Evolutionary conservation across 1,140 invertebrate species (phyloP), one percentile per base, ranked within the genome.

Genomic region (Tribolium castaneum): DNA sequence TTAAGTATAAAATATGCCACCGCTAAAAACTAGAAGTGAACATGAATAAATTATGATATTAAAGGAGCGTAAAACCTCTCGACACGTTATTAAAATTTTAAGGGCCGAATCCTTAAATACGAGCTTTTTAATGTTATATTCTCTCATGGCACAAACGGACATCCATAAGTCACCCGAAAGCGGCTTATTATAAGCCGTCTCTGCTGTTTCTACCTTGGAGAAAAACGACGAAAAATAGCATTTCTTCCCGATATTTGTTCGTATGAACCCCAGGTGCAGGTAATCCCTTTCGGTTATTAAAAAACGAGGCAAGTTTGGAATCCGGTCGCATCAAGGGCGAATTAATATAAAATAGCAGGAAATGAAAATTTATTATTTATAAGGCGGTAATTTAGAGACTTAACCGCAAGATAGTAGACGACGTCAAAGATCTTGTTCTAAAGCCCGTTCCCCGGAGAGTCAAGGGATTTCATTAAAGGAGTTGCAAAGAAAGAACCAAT

Each of bases 71-170:
- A 35, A 78, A 76, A 76, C 50, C 72, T 72, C 77, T 78, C 79
- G 79, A 78, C 79, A 80, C 72, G 72, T 80, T 78, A 80, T 80
- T 78, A 80, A 80, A 80, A 78, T 80, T 80, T 76, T 70, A 79
- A 80, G 72, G 77, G 35, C 49, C 49, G 51, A 77, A 77, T 66
- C 59, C 72, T 70, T 78, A 80, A 77, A 80, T 80, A 73, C 59
- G 59, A 70, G 30, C 56, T 51, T 81, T 81, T 80, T 70, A 77
- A 81, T 81, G 75, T 76, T 80, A 80, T 75, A 81, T 81, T 52
- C 78, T 77, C 80, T 75, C 51, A 75, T 74, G 70, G 70, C 70
- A 50, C 71, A 75, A 79, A 76, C 66, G 71, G 79, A 75, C 79
- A 74, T 13, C 75, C 76, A 80, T 81, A 81, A 81, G 80, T 81